These are phyloP conservation scores for Dufourea novaeangliae DNA, from an alignment of 1,140 invertebrate genomes.

Conservation along the genomic window DNA sequence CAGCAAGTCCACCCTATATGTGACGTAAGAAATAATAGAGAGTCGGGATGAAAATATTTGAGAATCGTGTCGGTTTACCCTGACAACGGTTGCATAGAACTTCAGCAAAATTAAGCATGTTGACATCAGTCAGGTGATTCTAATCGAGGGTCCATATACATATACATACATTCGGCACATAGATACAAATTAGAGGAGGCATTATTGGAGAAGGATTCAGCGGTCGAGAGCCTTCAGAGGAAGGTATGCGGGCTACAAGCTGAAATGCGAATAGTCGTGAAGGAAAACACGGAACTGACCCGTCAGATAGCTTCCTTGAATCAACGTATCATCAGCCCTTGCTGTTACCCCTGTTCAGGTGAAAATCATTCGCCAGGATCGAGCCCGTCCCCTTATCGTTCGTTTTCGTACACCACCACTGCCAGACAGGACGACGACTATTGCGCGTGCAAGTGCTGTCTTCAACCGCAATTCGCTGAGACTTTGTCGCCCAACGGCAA, in stretches of 20 bases:
- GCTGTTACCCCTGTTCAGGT: slow-evolving; percentile 52
- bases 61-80: slow-evolving; percentile 43
- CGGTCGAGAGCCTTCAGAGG: slow-evolving; percentile 78
- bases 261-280: slow-evolving; percentile 76
- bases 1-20: too few species aligned
- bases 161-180: background rate
- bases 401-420: slow-evolving; percentile 20
- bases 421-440: slow-evolving; percentile 45
- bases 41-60: slow-evolving; percentile 26
- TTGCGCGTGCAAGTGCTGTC: slow-evolving; percentile 55
- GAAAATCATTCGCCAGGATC: slow-evolving; percentile 22
- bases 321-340: slow-evolving; percentile 58
- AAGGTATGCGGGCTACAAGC: slow-evolving; percentile 80
- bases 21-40: slow-evolving; percentile 20
- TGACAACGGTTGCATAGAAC: slow-evolving; percentile 41
- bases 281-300: slow-evolving; percentile 74
- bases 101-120: slow-evolving; percentile 39
- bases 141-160: slow-evolving; percentile 2
- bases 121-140: slow-evolving; percentile 28
- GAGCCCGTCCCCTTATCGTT: slow-evolving; percentile 27
- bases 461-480: slow-evolving; percentile 30
- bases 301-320: slow-evolving; percentile 64
- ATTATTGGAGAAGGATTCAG: slow-evolving; percentile 79
- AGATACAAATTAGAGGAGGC: slow-evolving; percentile 83
- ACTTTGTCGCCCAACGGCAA: slow-evolving; percentile 23